A percentile compares a stretch with the other conserved stretches of the same genome.
Conservation (phyloP, 2,888 invertebrate species). For the Watsonalla binaria region DNA sequence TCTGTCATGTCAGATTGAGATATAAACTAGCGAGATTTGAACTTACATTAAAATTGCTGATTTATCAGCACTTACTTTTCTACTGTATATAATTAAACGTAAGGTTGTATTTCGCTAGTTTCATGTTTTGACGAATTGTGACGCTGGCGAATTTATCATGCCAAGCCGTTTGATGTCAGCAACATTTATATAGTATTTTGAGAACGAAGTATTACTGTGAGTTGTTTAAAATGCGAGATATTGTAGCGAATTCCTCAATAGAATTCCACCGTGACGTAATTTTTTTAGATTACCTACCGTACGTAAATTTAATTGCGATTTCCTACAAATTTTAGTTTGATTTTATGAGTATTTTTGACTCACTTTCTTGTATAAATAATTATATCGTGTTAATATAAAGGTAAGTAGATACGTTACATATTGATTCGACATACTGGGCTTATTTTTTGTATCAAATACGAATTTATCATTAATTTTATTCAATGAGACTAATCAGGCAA, state of each 20-base stretch:
- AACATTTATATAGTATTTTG: neutral
- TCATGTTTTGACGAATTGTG: too few species aligned
- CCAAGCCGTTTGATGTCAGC: neutral
- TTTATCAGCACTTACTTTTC: too few species aligned
- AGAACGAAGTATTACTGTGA: neutral
- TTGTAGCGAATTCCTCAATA: too few species aligned
- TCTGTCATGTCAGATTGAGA: too few species aligned
- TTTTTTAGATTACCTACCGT: too few species aligned
- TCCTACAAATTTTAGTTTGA: neutral
- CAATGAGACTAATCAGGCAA: neutral
- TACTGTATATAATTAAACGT: too few species aligned
- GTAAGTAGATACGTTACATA: neutral
- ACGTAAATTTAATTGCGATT: neutral
- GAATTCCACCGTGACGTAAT: too few species aligned
- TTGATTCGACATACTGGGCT: constrained; percentile 2
- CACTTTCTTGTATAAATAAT: neutral
- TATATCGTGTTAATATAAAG: constrained; percentile 12
- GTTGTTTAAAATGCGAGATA: too few species aligned
- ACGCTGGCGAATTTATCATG: neutral
- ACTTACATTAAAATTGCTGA: too few species aligned
- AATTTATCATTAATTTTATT: constrained; percentile 25
- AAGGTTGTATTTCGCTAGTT: too few species aligned
- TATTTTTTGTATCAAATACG: constrained; percentile 27
- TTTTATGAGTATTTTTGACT: neutral
- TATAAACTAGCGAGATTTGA: too few species aligned